Base-by-base conservation (phyloP, 2,888 invertebrate genomes). In the Resseliella maxima region DNA sequence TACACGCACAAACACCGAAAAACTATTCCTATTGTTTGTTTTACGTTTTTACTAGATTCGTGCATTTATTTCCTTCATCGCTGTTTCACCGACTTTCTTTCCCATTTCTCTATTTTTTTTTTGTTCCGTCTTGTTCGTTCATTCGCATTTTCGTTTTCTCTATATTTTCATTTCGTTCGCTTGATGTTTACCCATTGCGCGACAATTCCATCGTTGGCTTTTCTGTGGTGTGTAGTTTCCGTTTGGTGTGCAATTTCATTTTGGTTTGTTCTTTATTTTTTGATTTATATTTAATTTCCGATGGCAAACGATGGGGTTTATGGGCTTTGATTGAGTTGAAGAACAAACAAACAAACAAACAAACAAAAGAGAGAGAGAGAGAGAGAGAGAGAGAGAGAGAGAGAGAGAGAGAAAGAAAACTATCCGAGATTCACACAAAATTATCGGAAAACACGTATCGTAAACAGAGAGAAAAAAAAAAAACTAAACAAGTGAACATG, bases 281-380 rank as follows among this genome's bases (percentile, higher is more conserved):
- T 83, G 83, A 83, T 83, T 83, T 83, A 83, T 83, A 83, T 83
- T 83, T 83, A 83, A 83, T 83, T 83, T 83, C 41, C 83, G 83
- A 83, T 83, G 38, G 38, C 38, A 38, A 38, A 83, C 24, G 83
- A 36, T 81, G 10, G 81, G 36, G 81, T 38, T n/a, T 38, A 83
- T 38, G 38, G 36, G 8, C n/a, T 83, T 83, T 36, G 38, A 83
- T 83, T 83, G 38, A 83, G 38, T 83, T 83, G 5, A 35, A 31
- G n/a, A 72, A 72, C 24, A 64, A 64, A 64, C 24, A 64, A 12
- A 50, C 5, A 59, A 83, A 83, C 10, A 38, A 1, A 83, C 31
- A 27, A n/a, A n/a, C n/a, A n/a, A n/a, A n/a, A n/a, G n/a, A n/a
- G n/a, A n/a, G n/a, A n/a, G n/a, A n/a, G n/a, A n/a, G n/a, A n/a